Base-by-base conservation (phyloP, 2,113 vertebrate genomes). In the Chauna torquata region DNA sequence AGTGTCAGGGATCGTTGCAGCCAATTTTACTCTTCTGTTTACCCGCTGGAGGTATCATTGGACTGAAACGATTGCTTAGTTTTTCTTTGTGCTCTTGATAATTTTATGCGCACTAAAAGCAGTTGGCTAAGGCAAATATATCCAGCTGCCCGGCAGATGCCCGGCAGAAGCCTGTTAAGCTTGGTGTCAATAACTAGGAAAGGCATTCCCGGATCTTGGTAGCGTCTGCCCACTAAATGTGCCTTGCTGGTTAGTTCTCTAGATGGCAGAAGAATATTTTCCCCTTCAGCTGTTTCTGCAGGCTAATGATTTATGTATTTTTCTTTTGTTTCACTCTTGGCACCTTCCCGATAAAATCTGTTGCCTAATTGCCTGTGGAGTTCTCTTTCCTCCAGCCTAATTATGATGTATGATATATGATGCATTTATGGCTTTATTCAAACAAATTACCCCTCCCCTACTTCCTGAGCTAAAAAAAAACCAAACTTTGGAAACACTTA, bases 341-440 rank as follows among this genome's bases (percentile, higher is more conserved):
- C 87, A 87, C 20, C 25, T 90, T 90, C 20, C 54, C 2, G 74
- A 76, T 91, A 93, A 79, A 95, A 94, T 90, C 65, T 78, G 50
- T 85, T 93, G 86, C 93, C 95, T 79, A 94, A 91, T 96, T 96
- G 77, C 80, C 89, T 88, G 92, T 42, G 66, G 89, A 90, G 88
- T 96, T 95, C 22, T 75, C 36, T 94, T 86, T 52, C 27, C 44
- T 58, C 38, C 22, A 17, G 49, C 18, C 69, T 86, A 78, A 82
- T 84, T 38, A 71, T 82, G 68, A 91, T 82, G 42, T 65, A 68
- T 61, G 68, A 85, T 82, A 47, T 62, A 61, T 50, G 68, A 57
- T 70, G 78, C 36, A 59, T 69, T 85, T 90, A 77, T 82, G 42
- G 79, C 59, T 96, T 74, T 83, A 70, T 86, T 93, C 2, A 87